phyloP scores from a whole-genome alignment of 2,888 invertebrate species.

The Flabesymbios commensalis region DNA sequence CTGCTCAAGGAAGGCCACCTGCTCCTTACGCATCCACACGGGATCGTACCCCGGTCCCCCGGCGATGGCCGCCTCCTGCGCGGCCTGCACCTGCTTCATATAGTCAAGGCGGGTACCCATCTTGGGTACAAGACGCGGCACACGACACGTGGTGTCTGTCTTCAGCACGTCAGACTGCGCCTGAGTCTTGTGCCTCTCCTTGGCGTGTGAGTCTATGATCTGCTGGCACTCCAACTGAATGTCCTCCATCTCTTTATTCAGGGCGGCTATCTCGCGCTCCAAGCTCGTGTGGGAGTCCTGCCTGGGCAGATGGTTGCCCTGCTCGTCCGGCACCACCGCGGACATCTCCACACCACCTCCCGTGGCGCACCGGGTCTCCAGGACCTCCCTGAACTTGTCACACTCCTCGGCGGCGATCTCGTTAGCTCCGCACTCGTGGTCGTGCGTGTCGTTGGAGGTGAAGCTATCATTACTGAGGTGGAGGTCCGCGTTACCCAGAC shows the following conservation, averaged over 20 bases:
- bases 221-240: conserved; percentile 67
- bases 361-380: conserved; percentile 45
- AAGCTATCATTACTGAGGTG: conserved; percentile 54
- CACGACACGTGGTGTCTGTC: conserved; percentile 9
- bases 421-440: conserved; percentile 36
- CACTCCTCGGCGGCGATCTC: conserved; percentile 50
- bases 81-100: conserved; percentile 11
- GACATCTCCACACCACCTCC: background rate
- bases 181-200: conserved; percentile 36
- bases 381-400: conserved; percentile 51
- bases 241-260: conserved; percentile 68
- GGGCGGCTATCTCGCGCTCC: conserved; percentile 66
- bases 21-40: background rate
- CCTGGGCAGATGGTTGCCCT: conserved; percentile 9
- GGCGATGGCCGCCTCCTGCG: background rate
- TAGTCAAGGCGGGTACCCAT: conserved; percentile 58
- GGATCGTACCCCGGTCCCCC: background rate
- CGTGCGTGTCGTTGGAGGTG: conserved; percentile 38
- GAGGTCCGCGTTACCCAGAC: conserved; percentile 40
- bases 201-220: conserved; percentile 59
- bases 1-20: background rate
- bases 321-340: background rate
- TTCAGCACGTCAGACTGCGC: conserved; percentile 16
- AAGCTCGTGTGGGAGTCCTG: conserved; percentile 57
- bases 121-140: conserved; percentile 48